Base-by-base conservation (phyloP, 2,888 invertebrate genomes). In the Malthinus flaveolus region DNA sequence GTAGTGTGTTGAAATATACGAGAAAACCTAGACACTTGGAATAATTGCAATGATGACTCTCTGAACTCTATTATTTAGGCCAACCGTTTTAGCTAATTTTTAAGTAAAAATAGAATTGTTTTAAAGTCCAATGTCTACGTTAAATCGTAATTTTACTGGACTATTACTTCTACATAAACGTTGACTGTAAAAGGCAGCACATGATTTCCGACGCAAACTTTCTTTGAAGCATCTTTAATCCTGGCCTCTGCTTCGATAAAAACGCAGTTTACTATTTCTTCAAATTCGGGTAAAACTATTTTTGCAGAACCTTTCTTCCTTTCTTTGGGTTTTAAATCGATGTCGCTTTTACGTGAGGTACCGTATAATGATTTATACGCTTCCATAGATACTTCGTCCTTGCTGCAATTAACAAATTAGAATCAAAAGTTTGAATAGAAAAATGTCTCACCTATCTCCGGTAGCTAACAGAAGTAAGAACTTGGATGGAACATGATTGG, bases 391-490 rank as follows among this genome's bases (percentile, higher is more conserved):
- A 91, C 87, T 71, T 92, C 91, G 56, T 89, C 89, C 79, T 90
- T 90, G 59, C 89, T 89, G 50, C 9, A 66, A 54, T n/a, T 37
- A 23, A 3, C 5, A 3, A 23, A 23, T 23, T 23, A 45, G 13
- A 32, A 31, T 35, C 12, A 33, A 50, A 42, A 52, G 3, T 31
- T 31, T 12, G 15, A 36, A 12, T n/a, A 23, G 52, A 11, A 35
- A 48, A 10, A 9, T 9, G 31, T 10, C 32, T 76, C 76, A 92
- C 91, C 83, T 84, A 74, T 95, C 95, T 42, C 93, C 94, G 65
- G 89, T 89, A 32, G 93, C 93, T 53, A 93, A 76, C 11, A 96
- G 80, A 51, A 96, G 78, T 7, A 95, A 80, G 74, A 90, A 94
- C 70, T 93, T 84, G 0, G 95, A 90, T 0, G 92, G 89, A 0